These are phyloP conservation scores for Eutrigla gurnardus DNA, from an alignment of 2,797 vertebrate genomes.

Conservation along the genomic window DNA sequence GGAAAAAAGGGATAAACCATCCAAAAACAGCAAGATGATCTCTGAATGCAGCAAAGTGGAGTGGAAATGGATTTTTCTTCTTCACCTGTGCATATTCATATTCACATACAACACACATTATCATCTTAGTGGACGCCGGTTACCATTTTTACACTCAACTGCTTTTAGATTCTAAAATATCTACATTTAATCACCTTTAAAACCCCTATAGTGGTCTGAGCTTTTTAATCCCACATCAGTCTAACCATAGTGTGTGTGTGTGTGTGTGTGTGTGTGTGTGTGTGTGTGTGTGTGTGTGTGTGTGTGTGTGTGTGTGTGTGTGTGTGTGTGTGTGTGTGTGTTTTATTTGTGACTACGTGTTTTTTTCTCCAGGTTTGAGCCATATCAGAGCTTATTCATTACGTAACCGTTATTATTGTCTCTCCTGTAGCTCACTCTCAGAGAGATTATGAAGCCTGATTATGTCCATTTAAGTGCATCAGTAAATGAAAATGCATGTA, in stretches of 20 bases:
- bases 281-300: neutral
- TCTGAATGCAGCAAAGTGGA: neutral
- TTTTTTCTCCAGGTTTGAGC: conserved; percentile 28
- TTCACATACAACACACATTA: too few relatives aligned
- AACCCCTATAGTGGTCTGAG: neutral
- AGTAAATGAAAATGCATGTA: conserved; percentile 7
- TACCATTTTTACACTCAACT: neutral
- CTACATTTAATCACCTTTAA: neutral
- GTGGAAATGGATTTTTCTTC: neutral
- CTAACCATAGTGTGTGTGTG: neutral
- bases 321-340: neutral
- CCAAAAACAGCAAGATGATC: neutral
- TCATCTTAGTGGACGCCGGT: too few relatives aligned
- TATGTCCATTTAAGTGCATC: conserved; percentile 19
- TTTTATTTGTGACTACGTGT: neutral
- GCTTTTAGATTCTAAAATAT: neutral
- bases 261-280: neutral
- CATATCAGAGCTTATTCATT: conserved; percentile 45
- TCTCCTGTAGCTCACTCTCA: neutral
- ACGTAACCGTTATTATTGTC: conserved; percentile 38
- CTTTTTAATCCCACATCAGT: neutral
- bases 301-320: neutral
- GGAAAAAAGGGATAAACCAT: neutral
- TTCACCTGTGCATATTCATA: too few relatives aligned
- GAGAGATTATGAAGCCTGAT: conserved; percentile 36